Evolutionary conservation across 2,113 vertebrate species (phyloP), one percentile per base, ranked within the genome.

Genomic region (Pseudorasbora parva): DNA sequence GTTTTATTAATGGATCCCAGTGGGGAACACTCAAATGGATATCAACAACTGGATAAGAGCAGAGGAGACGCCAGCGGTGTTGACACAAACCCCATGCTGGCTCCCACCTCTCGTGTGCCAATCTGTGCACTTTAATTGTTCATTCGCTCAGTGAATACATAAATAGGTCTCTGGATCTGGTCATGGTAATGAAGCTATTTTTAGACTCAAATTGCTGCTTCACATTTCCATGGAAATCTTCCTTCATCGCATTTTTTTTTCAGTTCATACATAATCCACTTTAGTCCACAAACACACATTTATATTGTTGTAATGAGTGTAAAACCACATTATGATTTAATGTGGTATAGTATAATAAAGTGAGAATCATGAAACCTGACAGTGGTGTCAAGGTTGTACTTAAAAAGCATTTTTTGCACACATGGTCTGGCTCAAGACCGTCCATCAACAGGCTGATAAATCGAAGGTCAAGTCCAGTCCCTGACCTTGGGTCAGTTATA

Each of bases 161-260:
- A 94, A 94, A 95, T 91, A 92, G 91, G 90, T 91, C 86, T 89
- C 90, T 85, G 78, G 71, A 86, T 86, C 88, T 82, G 84, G 85
- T 91, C 87, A 90, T 90, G 92, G 94, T 93, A 94, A 94, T 92
- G 90, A 92, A 87, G 92, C 89, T 89, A 93, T 93, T 90, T 92
- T 93, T 94, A 93, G 93, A 87, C 88, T 92, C 90, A 92, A 93
- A 94, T 94, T 93, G 91, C 91, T 82, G 89, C 92, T 92, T 91
- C 88, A 90, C 87, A 92, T 95, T 93, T 88, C 92, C 91, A 94
- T 95, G 93, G 93, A 90, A 92, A 94, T 92, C 84, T 64, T 87
- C 86, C 85, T 91, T 90, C 90, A 90, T 89, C 85, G 90, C 87
- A 90, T 91, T 88, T 86, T 88, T 59, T 43, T 41, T 72, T 72